Evolutionary conservation across 2,797 vertebrate genomes (phyloP).

Genomic region (Manis crassicaudata): DNA sequence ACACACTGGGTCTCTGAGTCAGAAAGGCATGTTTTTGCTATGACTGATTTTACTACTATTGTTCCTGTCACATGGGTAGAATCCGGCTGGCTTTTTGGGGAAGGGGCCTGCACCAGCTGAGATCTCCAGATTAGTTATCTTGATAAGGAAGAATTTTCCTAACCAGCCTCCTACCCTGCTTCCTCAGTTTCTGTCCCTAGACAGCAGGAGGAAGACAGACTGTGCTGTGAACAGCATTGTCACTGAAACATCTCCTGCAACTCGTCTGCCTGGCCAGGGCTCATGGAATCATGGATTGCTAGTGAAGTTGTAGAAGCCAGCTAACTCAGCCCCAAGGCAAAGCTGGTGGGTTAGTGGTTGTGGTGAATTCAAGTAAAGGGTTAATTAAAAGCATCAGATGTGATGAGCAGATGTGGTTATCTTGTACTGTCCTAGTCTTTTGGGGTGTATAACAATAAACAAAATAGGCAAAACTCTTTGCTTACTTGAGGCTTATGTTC

Average conservation of each 20-base stretch:
- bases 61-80: neutral
- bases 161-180: neutral
- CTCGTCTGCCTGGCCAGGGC: neutral
- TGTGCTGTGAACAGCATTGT: accelerated
- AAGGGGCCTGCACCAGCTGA: neutral
- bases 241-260: neutral
- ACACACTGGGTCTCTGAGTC: constrained; percentile 28
- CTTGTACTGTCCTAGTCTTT: neutral
- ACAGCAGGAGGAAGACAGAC: neutral
- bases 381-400: neutral
- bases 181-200: neutral
- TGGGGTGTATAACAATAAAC: neutral
- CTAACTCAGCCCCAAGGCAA: neutral
- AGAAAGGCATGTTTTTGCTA: constrained; percentile 2
- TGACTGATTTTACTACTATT: neutral
- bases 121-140: neutral
- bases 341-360: neutral
- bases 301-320: neutral
- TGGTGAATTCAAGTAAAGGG: neutral
- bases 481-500: neutral
- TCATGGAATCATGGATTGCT: neutral
- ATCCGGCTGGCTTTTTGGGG: neutral
- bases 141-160: neutral
- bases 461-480: neutral
- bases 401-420: neutral